These are phyloP conservation scores for Takifugu rubripes DNA, from an alignment of 2,797 vertebrate genomes.

Conservation along the genomic window DNA sequence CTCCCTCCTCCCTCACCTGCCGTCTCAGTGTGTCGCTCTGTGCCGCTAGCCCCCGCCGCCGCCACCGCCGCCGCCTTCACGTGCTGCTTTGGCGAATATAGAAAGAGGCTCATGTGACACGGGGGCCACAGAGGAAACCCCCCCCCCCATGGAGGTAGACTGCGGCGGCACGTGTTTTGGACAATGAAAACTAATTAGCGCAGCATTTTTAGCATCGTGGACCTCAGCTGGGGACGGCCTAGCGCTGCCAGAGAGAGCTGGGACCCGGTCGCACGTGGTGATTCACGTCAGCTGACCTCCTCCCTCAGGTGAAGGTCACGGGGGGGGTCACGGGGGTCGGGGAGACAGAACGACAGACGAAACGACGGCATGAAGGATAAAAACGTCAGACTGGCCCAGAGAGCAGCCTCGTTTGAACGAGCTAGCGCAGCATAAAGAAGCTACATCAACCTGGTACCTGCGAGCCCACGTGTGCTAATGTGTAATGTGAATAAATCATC, in stretches of 20 bases:
- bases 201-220: constrained; percentile 71
- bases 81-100: constrained; percentile 40
- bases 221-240: constrained; percentile 57
- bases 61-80: constrained; percentile 20
- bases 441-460: constrained; percentile 1
- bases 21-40: constrained; percentile 25
- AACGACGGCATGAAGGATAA: constrained; percentile 4
- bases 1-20: constrained; percentile 13
- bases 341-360: constrained; percentile 3
- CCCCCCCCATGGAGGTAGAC: constrained; percentile 4
- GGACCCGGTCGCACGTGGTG: constrained; percentile 67
- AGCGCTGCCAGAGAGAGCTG: constrained; percentile 63
- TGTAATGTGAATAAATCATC: constrained; percentile 61
- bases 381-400: not conserved
- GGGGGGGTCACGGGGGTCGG: constrained; percentile 20
- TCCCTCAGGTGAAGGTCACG: constrained; percentile 53
- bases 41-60: constrained; percentile 19
- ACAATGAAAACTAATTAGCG: constrained; percentile 68
- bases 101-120: constrained; percentile 44
- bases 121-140: constrained; percentile 36
- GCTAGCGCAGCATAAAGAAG: constrained; percentile 1
- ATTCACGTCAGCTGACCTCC: constrained; percentile 62
- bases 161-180: constrained; percentile 19
- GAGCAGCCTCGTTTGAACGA: constrained; percentile 6
- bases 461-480: constrained; percentile 2